Conservation (phyloP, 1,140 invertebrate genomes). For the Bombus waltoni region DNA sequence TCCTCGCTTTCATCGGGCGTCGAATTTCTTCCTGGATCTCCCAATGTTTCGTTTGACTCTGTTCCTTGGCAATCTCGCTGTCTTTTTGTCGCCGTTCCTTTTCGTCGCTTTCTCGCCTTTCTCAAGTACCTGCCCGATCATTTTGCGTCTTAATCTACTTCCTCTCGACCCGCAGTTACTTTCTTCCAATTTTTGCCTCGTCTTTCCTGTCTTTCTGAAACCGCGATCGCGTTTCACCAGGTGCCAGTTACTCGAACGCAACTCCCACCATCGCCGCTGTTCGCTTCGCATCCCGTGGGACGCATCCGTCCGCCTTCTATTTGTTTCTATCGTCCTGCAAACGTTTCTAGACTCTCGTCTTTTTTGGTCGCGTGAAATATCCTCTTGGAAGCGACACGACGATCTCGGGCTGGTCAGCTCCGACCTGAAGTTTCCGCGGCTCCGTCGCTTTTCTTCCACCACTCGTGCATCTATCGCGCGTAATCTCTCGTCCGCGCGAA, state of each 20-base stretch:
- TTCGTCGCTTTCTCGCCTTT: not conserved
- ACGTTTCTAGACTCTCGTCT: not conserved
- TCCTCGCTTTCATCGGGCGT: not conserved
- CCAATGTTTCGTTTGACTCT: not conserved
- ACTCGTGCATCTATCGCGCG: not conserved
- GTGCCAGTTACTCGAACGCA: constrained; percentile 18
- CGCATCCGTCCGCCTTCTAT: constrained; percentile 12
- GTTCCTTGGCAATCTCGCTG: not conserved
- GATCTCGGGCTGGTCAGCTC: not conserved
- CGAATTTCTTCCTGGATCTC: not conserved
- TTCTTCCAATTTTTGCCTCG: not conserved
- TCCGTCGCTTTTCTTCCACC: not conserved
- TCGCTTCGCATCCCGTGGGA: constrained; percentile 15
- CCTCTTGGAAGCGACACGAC: not conserved
- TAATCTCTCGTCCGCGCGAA: too few species aligned
- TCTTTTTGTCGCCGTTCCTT: not conserved
- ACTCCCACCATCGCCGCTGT: not conserved
- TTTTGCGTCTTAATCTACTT: not conserved
- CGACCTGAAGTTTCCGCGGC: not conserved
- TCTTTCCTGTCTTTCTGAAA: not conserved
- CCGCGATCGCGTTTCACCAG: constrained; percentile 3
- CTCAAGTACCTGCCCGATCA: too few species aligned
- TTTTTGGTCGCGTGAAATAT: not conserved
- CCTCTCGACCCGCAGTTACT: not conserved
- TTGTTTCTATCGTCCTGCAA: not conserved